Conservation (phyloP, 1,140 invertebrate species). For the Centruroides sculpturatus region DNA sequence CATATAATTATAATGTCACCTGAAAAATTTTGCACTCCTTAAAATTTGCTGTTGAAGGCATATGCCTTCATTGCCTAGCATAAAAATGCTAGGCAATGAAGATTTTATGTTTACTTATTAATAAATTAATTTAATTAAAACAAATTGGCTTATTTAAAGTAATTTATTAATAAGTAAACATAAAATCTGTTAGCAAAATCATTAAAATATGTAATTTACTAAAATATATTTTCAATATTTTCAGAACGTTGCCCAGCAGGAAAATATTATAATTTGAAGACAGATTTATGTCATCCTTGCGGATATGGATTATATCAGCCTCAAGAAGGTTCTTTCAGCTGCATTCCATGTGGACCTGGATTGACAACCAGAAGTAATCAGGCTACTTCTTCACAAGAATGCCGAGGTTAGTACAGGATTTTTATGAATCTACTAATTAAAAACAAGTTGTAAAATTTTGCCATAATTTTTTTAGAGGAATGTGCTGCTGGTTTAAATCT, state of each 20-base stretch:
- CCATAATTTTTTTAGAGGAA: constrained; percentile 32
- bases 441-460: not conserved
- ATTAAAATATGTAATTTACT: too few species aligned
- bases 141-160: too few species aligned
- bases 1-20: too few species aligned
- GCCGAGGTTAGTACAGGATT: constrained; percentile 23
- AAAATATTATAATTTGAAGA: constrained; percentile 74
- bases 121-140: too few species aligned
- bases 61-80: too few species aligned
- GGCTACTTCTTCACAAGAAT: constrained; percentile 52
- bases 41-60: too few species aligned
- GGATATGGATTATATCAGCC: constrained; percentile 90
- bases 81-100: too few species aligned
- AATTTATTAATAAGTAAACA: too few species aligned
- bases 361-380: constrained; percentile 85
- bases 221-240: constrained; percentile 9
- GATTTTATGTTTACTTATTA: too few species aligned
- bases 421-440: not conserved
- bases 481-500: constrained; percentile 80
- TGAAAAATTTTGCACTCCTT: too few species aligned
- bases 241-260: constrained; percentile 75
- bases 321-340: constrained; percentile 76
- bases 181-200: too few species aligned
- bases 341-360: constrained; percentile 73
- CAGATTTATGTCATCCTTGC: constrained; percentile 71